phyloP scores from a whole-genome alignment of 2,797 vertebrate species.

The Sebastes matsubarae region DNA sequence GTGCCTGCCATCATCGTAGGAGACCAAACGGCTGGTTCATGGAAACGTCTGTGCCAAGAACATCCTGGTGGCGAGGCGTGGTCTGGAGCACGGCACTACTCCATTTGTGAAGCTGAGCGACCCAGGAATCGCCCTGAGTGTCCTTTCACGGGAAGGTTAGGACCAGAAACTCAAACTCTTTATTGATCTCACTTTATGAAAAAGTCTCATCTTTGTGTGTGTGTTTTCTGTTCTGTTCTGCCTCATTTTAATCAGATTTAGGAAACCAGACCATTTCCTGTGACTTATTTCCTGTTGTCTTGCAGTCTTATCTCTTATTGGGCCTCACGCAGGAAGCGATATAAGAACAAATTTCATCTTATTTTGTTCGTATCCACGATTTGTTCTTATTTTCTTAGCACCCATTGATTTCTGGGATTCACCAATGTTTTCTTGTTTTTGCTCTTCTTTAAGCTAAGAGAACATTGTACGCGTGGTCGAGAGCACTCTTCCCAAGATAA shows the following conservation, averaged over 20 bases:
- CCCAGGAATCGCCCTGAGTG: slow-evolving; percentile 86
- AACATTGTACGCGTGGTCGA: neutral
- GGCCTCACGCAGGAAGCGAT: neutral
- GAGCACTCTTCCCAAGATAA: no score
- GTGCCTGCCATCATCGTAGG: slow-evolving; percentile 74
- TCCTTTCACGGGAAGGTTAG: slow-evolving; percentile 90
- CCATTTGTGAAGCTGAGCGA: slow-evolving; percentile 96
- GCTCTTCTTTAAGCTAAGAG: neutral
- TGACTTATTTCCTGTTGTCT: slow-evolving; percentile 58
- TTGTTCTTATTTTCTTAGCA: neutral
- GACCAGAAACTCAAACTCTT: neutral
- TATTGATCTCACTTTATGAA: neutral
- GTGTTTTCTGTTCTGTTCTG: neutral
- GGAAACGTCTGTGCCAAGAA: slow-evolving; percentile 95
- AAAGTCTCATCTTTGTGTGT: neutral
- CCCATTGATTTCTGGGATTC: neutral
- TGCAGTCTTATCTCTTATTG: slow-evolving; percentile 25
- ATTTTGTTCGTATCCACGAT: neutral
- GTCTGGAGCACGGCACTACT: slow-evolving; percentile 81
- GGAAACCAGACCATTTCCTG: slow-evolving; percentile 66
- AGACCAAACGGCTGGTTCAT: slow-evolving; percentile 89
- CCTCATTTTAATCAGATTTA: slow-evolving; percentile 48
- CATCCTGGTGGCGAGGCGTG: slow-evolving; percentile 88
- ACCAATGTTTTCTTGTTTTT: neutral
- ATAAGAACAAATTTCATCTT: neutral